phyloP scores from a whole-genome alignment of 2,797 vertebrate species.

The Tokudaia tokunoshimensis region DNA sequence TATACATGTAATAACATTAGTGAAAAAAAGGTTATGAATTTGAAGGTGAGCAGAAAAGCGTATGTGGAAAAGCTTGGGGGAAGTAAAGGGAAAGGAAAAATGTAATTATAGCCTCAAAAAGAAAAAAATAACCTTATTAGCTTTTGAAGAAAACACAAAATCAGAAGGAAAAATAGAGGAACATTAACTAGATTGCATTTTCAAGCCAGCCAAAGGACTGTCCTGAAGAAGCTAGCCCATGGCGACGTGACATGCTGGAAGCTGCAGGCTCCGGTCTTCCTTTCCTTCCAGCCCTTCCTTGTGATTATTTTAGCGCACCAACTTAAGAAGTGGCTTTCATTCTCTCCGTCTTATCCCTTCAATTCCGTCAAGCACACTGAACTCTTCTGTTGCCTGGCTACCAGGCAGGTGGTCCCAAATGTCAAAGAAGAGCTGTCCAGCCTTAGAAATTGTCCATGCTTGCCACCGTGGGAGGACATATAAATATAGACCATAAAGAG shows the following conservation, averaged over 20 bases:
- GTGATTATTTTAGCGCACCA: constrained; percentile 35
- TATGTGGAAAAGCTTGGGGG: background rate
- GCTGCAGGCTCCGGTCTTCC: background rate
- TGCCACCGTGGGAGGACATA: constrained; percentile 77
- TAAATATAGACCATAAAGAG: constrained; percentile 86
- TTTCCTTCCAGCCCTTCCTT: background rate
- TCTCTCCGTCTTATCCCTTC: constrained; percentile 10
- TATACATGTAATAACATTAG: no score
- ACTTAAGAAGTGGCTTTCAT: constrained; percentile 38
- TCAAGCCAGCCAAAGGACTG: background rate
- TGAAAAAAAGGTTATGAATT: background rate
- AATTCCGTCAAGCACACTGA: background rate
- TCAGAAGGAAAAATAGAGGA: constrained; percentile 24
- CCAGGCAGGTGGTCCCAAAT: constrained; percentile 68
- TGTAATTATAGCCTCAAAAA: background rate
- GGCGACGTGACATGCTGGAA: background rate
- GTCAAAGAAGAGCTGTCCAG: constrained; percentile 63
- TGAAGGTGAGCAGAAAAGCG: background rate
- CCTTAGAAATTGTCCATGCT: constrained; percentile 71
- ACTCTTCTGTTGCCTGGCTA: constrained; percentile 59
- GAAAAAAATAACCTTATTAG: background rate
- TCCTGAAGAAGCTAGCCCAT: constrained; percentile 2
- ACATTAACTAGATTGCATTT: constrained; percentile 14
- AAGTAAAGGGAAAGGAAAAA: background rate
- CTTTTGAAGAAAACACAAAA: constrained; percentile 11